Conservation (phyloP, 2,888 invertebrate genomes). For the Drosophila antonietae region DNA sequence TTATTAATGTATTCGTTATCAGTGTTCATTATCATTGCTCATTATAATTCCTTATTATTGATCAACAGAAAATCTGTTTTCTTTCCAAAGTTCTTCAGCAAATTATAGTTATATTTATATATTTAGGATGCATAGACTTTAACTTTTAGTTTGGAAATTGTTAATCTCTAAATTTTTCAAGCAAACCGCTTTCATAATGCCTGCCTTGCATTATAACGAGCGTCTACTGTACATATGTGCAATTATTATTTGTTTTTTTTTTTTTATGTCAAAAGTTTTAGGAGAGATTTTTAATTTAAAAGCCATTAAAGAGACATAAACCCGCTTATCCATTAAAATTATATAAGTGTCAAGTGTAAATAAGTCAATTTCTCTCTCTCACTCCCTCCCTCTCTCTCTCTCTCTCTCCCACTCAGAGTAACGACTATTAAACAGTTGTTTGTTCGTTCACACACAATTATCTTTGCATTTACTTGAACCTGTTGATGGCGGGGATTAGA, state of each 20-base stretch:
- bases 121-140: background rate
- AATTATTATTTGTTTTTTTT: background rate
- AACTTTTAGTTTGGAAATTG: too few relatives aligned
- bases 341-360: conserved; percentile 35
- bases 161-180: too few relatives aligned
- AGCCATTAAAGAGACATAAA: conserved; percentile 10
- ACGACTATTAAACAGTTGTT: conserved; percentile 21
- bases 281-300: background rate
- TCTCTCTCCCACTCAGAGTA: conserved; percentile 8
- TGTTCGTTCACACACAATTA: conserved; percentile 45
- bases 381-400: too few relatives aligned
- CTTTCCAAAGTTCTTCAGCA: too few relatives aligned
- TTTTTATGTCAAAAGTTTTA: conserved; percentile 4
- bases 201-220: too few relatives aligned
- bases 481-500: background rate
- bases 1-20: background rate
- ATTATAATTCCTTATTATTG: too few relatives aligned
- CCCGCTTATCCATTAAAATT: conserved; percentile 29
- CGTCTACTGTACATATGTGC: background rate
- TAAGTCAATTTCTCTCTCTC: conserved; percentile 13
- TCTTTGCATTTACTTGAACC: conserved; percentile 27
- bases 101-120: background rate
- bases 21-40: background rate
- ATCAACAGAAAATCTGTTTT: too few relatives aligned
- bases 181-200: too few relatives aligned